Base-by-base conservation (phyloP, 2,113 vertebrate genomes). In the Pterophyllum scalare region DNA sequence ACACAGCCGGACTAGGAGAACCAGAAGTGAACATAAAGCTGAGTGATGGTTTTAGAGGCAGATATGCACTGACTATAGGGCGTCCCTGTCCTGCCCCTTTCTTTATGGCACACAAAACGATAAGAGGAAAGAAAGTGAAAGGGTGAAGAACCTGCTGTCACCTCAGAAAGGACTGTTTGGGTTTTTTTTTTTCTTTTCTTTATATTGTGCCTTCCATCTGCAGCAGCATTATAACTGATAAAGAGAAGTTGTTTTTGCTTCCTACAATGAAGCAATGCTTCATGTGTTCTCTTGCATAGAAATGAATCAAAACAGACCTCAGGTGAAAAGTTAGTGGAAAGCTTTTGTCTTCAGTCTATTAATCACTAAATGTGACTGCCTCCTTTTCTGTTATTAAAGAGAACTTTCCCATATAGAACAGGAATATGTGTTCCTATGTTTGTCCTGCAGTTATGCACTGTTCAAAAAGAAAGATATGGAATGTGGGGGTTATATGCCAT, bases 31-130 rank as follows among this genome's bases (percentile, higher is more conserved):
- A 93, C 90, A 86, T 95, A 95, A 96, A 96, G 92, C 91, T 95
- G 92, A 97, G 88, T 95, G 93, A 95, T 95, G 94, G 92, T 94
- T 95, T 96, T 89, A 93, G 92, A 95, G 89, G 87, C 89, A 86
- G 91, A 94, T 94, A 94, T 88, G 88, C 84, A 87, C 93, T 95
- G 90, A 81, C 91, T 89, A 92, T 88, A 92, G 92, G 91, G 87
- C 90, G 81, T 91, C 87, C 62, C 79, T 81, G 80, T 88, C 84
- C 33, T 80, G 70, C 87, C 70, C 78, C 87, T 80, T 54, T 75
- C 87, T 89, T 93, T 88, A 93, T 54, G 64, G 70, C 57, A 17
- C 70, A 85, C 76, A 87, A 87, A 87, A 80, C 33, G 49, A 87
- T 86, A 81, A 87, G 90, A 87, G 60, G 75, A 74, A 84, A 78